Evolutionary conservation across 2,888 invertebrate species (phyloP), one percentile per base, ranked within the genome.

Genomic region (Alcis repandata): DNA sequence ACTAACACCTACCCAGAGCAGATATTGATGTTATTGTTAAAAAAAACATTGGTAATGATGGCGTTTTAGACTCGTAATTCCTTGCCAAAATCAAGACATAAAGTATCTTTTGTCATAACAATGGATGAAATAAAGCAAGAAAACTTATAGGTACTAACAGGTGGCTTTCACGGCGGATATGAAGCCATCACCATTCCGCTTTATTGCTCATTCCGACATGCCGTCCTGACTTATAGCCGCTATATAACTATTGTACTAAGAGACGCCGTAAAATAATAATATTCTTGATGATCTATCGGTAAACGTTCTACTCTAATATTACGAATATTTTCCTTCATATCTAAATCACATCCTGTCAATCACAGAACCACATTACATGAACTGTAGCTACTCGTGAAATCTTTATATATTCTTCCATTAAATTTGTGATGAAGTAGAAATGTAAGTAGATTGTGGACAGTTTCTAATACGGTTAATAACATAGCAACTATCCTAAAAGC

Each of bases 151-250:
- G 53, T 72, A 68, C 69, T 73, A 78, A 79, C 79, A 82, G 82
- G 83, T 82, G 80, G 80, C 75, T 73, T 67, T 59, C 63, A 68
- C 68, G 63, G 68, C 68, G 75, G 70, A 75, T 72, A 76, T 78
- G 71, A 75, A 77, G 73, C 59, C 69, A 68, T 73, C 63, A 69
- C 73, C 73, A 73, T 78, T 78, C 65, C 67, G 63, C 63, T 83
- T 84, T 81, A 83, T 79, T 70, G 76, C 75, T 79, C 77, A 76
- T 79, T 79, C 75, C 74, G 74, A 70, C 72, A 71, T 73, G 74
- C 75, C 74, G 53, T 72, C 69, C 71, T 73, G 76, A 79, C 77
- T 79, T 77, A 79, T 72, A 63, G 70, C 67, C 61, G 69, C 68
- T 69, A 67, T 68, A 76, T 69, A 74, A 73, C 70, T 74, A 74